These are phyloP conservation scores for Macaria liturata DNA, from an alignment of 2,888 invertebrate species.

Conservation along the genomic window DNA sequence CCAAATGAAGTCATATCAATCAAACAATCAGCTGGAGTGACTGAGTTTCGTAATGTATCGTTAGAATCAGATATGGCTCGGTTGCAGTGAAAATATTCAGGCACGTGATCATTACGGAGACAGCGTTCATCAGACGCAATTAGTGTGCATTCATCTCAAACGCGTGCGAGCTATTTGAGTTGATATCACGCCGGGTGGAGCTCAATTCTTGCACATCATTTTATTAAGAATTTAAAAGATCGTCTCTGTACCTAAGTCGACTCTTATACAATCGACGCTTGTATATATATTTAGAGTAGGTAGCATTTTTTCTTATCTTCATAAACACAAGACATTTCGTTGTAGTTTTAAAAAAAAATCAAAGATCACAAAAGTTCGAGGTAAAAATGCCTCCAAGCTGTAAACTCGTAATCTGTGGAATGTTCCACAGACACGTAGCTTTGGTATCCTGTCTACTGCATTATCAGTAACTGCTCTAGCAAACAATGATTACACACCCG, in stretches of 20 bases:
- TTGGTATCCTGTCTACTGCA: conserved; percentile 33
- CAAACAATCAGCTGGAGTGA: conserved; percentile 41
- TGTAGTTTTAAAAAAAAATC: too few relatives aligned
- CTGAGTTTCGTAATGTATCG: conserved; percentile 14
- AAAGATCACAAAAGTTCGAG: conserved; percentile 42
- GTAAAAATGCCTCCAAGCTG: conserved; percentile 46
- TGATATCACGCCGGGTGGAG: conserved; percentile 35
- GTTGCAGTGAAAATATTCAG: conserved; percentile 44
- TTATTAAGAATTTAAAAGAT: conserved; percentile 16
- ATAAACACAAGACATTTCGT: too few relatives aligned
- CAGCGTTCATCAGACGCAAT: conserved; percentile 63
- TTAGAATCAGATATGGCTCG: background rate
- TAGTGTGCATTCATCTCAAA: conserved; percentile 67
- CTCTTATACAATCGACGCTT: background rate
- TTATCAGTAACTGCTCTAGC: conserved; percentile 57
- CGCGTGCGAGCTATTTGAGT: conserved; percentile 63
- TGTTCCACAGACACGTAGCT: conserved; percentile 48
- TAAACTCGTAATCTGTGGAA: conserved; percentile 64
- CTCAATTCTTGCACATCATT: conserved; percentile 40
- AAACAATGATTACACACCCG: conserved; percentile 47
- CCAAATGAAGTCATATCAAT: conserved; percentile 40
- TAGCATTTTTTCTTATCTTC: too few relatives aligned
- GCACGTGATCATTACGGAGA: conserved; percentile 52
- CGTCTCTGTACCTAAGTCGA: background rate
- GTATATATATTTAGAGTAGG: too few relatives aligned